Evolutionary conservation across 2,797 vertebrate species (phyloP), one percentile per base, ranked within the genome.

Genomic region (Chaetophractus vellerosus): DNA sequence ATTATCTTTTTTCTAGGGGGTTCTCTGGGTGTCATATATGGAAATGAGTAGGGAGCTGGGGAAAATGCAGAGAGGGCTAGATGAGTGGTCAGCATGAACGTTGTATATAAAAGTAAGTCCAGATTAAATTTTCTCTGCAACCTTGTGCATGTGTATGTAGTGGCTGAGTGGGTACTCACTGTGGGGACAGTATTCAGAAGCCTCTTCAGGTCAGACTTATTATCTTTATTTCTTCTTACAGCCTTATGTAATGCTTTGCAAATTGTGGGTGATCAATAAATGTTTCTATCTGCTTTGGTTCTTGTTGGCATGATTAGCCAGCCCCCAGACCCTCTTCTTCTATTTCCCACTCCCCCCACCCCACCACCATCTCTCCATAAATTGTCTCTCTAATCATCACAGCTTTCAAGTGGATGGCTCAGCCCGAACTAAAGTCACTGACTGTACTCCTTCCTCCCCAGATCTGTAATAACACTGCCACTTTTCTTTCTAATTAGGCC

Each of bases 401-500:
- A 91, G 92, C 97, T 98, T 97, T 98, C 97, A 96, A 98, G 97
- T 96, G 91, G 97, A 96, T 57, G 93, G 96, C 90, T 96, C 63
- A 16, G 80, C 93, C 95, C 92, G 45, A 75, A 71, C 36, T 33
- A 78, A 88, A 90, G 95, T 95, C 91, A 81, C 93, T 93, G 95
- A 94, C 96, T 95, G 71, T 21, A 11, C 79, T 55, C 95, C 96
- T 92, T 82, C 83, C 90, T 94, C 91, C 96, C 90, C 52, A 26
- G 68, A 94, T 97, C 96, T 98, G 97, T 98, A 98, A 98, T 96
- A 97, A 97, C 88, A 90, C 95, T 91, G 83, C 97, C 97, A 98
- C 97, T 98, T 98, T 98, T 96, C 98, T 98, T 98, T 99, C 98
- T 98, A 98, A 98, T 98, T 98, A 98, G 98, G 93, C 98, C 98